These are phyloP conservation scores for Oncorhynchus kisutch DNA, from an alignment of 2,113 vertebrate species.

Conservation along the genomic window DNA sequence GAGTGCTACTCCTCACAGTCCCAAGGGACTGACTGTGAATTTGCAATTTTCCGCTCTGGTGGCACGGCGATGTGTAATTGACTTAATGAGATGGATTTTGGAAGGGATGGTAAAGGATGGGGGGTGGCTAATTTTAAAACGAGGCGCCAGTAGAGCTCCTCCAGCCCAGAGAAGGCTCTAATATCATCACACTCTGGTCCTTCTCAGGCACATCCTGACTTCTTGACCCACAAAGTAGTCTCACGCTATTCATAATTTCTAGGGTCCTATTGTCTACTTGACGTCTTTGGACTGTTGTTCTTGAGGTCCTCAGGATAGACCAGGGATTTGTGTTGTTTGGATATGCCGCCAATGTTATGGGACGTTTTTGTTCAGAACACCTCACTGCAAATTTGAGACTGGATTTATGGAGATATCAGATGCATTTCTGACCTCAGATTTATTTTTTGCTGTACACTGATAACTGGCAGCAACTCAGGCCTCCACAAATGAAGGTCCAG, in stretches of 20 bases:
- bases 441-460: too few relatives aligned
- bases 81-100: conserved; percentile 30
- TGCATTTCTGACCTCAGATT: too few relatives aligned
- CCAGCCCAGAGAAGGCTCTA: background rate
- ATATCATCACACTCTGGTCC: background rate
- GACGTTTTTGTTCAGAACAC: too few relatives aligned
- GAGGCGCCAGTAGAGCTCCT: background rate
- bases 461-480: too few relatives aligned
- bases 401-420: too few relatives aligned
- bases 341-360: too few relatives aligned
- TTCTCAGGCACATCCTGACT: background rate
- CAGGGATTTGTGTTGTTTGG: background rate
- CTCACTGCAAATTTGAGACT: too few relatives aligned
- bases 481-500: too few relatives aligned
- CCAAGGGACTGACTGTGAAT: conserved; percentile 22
- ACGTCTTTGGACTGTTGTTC: background rate
- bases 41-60: conserved; percentile 29
- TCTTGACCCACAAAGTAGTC: background rate
- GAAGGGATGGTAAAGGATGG: background rate
- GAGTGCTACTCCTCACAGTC: conserved; percentile 12
- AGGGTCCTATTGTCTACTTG: background rate
- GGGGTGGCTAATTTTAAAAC: conserved; percentile 3
- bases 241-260: background rate
- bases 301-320: background rate
- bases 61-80: conserved; percentile 26